Conservation (phyloP, 2,113 vertebrate genomes). For the Myrmecophaga tridactyla region DNA sequence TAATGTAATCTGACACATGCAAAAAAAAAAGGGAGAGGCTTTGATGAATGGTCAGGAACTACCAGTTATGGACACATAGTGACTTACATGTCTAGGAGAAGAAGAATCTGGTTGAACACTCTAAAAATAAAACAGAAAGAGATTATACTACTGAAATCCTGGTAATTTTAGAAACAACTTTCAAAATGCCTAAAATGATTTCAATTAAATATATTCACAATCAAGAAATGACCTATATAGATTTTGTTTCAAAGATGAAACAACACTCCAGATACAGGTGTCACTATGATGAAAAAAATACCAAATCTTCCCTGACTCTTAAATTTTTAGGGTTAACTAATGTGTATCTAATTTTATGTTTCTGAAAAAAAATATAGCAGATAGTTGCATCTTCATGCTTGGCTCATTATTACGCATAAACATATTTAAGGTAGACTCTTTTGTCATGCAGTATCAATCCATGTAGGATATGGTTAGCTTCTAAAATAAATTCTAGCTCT, state of each 20-base stretch:
- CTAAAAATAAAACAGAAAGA: slow-evolving; percentile 83
- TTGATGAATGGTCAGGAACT: slow-evolving; percentile 10
- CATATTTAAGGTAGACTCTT: neutral
- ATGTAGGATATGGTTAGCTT: neutral
- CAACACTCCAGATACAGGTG: neutral
- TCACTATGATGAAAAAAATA: neutral
- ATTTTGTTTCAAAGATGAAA: slow-evolving; percentile 21
- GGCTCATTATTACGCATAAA: neutral
- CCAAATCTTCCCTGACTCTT: neutral
- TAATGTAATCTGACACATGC: neutral
- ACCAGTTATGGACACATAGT: neutral
- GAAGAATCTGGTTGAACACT: slow-evolving; percentile 99
- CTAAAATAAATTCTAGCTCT: neutral
- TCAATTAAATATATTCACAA: neutral
- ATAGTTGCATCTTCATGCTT: neutral
- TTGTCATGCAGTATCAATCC: neutral
- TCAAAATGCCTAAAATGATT: slow-evolving; percentile 30
- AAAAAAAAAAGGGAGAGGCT: neutral
- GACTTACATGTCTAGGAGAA: slow-evolving; percentile 97
- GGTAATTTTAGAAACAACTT: slow-evolving; percentile 36
- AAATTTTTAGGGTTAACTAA: neutral
- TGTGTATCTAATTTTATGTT: neutral
- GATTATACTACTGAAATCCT: slow-evolving; percentile 13
- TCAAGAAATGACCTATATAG: slow-evolving; percentile 7
- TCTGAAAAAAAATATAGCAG: neutral